Base-by-base conservation (phyloP, 35 echinoderm and acorn worm genomes). In the Ptychodera flava region DNA sequence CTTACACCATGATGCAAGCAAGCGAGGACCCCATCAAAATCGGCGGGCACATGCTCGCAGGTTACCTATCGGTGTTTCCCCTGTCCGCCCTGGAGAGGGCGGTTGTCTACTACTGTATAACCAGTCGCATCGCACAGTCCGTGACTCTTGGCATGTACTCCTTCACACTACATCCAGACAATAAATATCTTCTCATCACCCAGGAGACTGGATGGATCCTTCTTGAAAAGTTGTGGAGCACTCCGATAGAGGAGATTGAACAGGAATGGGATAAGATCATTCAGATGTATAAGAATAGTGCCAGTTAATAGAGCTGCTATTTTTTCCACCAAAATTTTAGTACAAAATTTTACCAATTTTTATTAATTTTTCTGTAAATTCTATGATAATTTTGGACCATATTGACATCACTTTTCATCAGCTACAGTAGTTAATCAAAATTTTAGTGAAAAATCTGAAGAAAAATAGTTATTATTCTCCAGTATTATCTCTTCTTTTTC, bases 81-180 rank as follows among this genome's bases (percentile, higher is more conserved):
- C 84, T 91, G 16, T 53, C 76, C 1, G 76, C 29, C 1, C 75
- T 37, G 27, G 89, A 91, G 30, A 76, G 36, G 78, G 78, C 15
- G 0, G 28, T 79, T 28, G 31, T 91, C n/a, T 91, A 91, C 84
- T 80, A 80, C 78, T 91, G 89, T 30, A 35, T 91, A 29, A 78
- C 78, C 14, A 84, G 27, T 29, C 76, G 84, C 16, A 31, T 91
- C 16, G 84, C 78, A 15, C 83, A 91, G 78, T 76, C 53, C 0
- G 34, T 91, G 16, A 78, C 80, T 16, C 35, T 86, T 0, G 84
- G 84, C 16, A 64, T 91, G 16, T 80, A 86, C 36, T 80, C 75
- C 77, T 37, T 37, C 31, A 79, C 64, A 0, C 35, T 81, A 32
- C 89, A 91, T 31, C 89, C 89, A 14, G 31, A 80, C 30, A 91